Base-by-base conservation (phyloP, 2,888 invertebrate species). In the Dicycla oo region DNA sequence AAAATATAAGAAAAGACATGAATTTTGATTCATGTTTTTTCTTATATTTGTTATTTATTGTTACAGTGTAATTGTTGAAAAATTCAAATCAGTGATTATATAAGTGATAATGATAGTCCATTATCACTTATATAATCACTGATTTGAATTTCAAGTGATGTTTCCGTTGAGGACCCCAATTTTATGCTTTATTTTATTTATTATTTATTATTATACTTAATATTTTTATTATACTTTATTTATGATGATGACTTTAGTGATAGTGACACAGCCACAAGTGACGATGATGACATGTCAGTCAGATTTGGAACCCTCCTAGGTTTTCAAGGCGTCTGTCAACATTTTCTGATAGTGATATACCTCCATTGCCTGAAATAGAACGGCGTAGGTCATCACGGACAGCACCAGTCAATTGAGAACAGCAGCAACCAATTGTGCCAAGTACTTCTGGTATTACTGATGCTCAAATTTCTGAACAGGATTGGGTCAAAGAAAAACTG, bases 311-410 rank as follows among this genome's bases (percentile, higher is more conserved):
- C 30, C 30, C 30, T 30, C 54, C 47, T 47, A 47, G 45, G 45
- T 61, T 47, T 61, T 61, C 61, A 47, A 61, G 61, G 2, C 61
- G 47, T 47, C 7, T 47, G 13, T 61, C 61, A 61, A 61, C 45
- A 30, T 61, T 61, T 47, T 47, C 61, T 6, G 61, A 47, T 47
- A 61, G 45, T 61, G 61, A 47, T 47, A 47, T 47, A 30, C 47
- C 61, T 6, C 61, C 30, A 47, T 47, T 61, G 30, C 61, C 45
- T 47, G 61, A 61, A 30, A 30, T 47, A 61, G 45, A 61, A 47
- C 30, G 47, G 45, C 61, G 61, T 30, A 61, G 30, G 4, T 47
- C 45, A 47, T n/a, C 7, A 61, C 18, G 20, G 20, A 45, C 45
- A 47, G 61, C 60, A 10, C 43, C 23, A 23, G 38, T 58, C 38